phyloP scores from a whole-genome alignment of 2,888 invertebrate species.

The Ctenicera cuprea region DNA sequence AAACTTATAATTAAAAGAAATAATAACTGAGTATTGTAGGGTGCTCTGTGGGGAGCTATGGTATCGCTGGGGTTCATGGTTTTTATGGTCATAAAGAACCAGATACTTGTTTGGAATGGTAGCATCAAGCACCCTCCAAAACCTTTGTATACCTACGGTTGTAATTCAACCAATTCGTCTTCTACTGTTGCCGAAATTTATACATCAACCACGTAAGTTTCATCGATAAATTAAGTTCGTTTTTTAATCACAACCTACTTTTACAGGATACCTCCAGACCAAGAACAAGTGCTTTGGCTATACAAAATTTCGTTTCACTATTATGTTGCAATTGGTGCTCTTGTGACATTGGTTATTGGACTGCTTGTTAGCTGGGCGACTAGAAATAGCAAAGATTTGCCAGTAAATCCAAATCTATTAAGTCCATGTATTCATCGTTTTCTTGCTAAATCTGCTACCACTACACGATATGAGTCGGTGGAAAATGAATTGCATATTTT shows the following conservation, averaged over 20 bases:
- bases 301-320: conserved; percentile 54
- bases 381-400: conserved; percentile 69
- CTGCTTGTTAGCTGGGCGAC: conserved; percentile 45
- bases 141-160: conserved; percentile 48
- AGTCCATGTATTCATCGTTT: conserved; percentile 69
- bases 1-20: background rate
- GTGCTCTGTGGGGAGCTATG: conserved; percentile 75
- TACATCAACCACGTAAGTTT: conserved; percentile 8
- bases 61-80: conserved; percentile 74
- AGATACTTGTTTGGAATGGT: conserved; percentile 59
- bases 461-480: conserved; percentile 5
- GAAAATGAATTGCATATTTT: conserved; percentile 15
- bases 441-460: background rate
- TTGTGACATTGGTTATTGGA: conserved; percentile 46
- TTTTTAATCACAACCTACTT: background rate
- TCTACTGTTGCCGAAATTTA: background rate
- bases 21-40: conserved; percentile 66
- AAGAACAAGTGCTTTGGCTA: conserved; percentile 4
- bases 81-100: conserved; percentile 75
- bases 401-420: conserved; percentile 77
- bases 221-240: background rate
- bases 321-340: conserved; percentile 47
- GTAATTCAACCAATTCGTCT: conserved; percentile 53
- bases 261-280: too few species aligned
- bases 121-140: conserved; percentile 36